A percentile compares a stretch with the other conserved stretches of the same genome.
These are phyloP conservation scores for Cavia porcellus DNA, from an alignment of 2,113 vertebrate genomes.

Conservation along the genomic window DNA sequence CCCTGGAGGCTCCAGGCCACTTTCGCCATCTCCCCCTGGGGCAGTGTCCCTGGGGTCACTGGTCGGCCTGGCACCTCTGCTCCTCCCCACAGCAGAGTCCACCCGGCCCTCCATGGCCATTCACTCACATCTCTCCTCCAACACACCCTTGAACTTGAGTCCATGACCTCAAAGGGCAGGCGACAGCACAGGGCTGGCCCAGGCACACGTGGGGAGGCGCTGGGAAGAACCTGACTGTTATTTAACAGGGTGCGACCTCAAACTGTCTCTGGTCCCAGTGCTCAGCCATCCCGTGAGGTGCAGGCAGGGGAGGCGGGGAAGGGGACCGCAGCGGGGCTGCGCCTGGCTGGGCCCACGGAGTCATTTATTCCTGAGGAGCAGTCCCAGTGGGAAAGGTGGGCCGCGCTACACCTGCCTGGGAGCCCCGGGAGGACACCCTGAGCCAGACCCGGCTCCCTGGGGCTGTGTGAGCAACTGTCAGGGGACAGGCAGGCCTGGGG, in stretches of 20 bases:
- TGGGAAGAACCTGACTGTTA: not conserved
- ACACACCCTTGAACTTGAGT: not conserved
- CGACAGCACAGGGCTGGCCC: not conserved
- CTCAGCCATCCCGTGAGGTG: not conserved
- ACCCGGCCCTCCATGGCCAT: not conserved
- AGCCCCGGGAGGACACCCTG: not conserved
- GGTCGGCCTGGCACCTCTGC: not conserved
- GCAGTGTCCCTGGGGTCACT: not conserved
- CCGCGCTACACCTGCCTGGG: accelerated
- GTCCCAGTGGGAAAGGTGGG: not conserved
- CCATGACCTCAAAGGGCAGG: not conserved
- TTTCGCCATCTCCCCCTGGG: not conserved
- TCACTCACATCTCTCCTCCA: not conserved
- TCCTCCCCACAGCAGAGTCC: not conserved
- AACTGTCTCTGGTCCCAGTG: not conserved
- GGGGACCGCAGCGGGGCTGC: not conserved
- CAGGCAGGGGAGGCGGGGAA: not conserved
- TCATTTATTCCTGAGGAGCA: not conserved
- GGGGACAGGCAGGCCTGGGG: too few species aligned
- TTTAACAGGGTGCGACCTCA: not conserved
- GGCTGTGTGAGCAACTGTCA: not conserved
- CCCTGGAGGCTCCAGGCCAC: not conserved
- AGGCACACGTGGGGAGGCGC: not conserved
- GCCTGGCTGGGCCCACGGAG: not conserved
- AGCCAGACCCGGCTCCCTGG: not conserved